Conservation (phyloP, 2,888 invertebrate species). For the Hirtodrosophila confusa region DNA sequence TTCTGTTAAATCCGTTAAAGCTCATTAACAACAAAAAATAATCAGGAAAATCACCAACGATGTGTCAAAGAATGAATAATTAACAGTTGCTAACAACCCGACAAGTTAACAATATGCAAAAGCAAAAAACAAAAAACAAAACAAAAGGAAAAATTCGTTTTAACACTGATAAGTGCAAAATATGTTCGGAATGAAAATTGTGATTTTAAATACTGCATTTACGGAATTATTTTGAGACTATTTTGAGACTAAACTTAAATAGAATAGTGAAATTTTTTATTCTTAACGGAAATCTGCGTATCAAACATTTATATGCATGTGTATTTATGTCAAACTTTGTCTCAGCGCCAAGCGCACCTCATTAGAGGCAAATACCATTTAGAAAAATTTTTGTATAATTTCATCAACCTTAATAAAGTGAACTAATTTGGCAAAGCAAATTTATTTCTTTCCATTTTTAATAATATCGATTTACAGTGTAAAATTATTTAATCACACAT, state of each 20-base stretch:
- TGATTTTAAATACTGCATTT: conserved; percentile 67
- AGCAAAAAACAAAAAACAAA: conserved; percentile 4
- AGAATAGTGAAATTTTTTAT: conserved; percentile 63
- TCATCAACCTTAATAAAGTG: conserved; percentile 44
- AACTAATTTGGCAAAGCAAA: conserved; percentile 49
- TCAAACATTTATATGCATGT: conserved; percentile 46
- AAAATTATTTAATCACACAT: conserved; percentile 28
- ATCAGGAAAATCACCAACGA: conserved; percentile 50
- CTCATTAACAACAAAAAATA: conserved; percentile 44
- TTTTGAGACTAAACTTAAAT: conserved; percentile 67
- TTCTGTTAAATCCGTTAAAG: conserved; percentile 58
- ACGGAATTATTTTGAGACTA: conserved; percentile 63
- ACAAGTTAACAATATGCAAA: conserved; percentile 11
- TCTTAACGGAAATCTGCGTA: conserved; percentile 34
- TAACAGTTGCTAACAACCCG: conserved; percentile 34
- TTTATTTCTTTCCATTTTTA: conserved; percentile 37
- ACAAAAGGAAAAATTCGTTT: conserved; percentile 32
- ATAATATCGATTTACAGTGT: conserved; percentile 30
- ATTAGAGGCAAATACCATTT: conserved; percentile 51
- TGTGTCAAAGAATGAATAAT: conserved; percentile 38
- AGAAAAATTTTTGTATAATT: conserved; percentile 54
- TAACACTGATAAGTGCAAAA: conserved; percentile 58
- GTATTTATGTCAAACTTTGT: conserved; percentile 58
- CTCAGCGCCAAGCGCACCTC: conserved; percentile 61
- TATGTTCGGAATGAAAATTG: conserved; percentile 62